These are phyloP conservation scores for Carabus problematicus DNA, from an alignment of 2,888 invertebrate species.

Conservation along the genomic window DNA sequence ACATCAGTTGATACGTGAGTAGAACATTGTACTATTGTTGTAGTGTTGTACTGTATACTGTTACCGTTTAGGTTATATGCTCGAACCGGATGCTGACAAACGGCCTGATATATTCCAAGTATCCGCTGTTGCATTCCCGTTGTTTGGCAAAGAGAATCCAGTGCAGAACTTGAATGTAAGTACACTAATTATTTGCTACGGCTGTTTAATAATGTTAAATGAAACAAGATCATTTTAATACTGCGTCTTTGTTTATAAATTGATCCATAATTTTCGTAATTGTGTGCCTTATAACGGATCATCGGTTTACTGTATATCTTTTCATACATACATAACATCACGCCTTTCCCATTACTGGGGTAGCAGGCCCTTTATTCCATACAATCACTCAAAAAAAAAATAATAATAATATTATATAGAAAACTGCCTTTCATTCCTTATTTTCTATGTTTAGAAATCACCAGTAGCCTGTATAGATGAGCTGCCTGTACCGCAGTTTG, in stretches of 20 bases:
- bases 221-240: not conserved
- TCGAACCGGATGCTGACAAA: slow-evolving; percentile 81
- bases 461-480: slow-evolving; percentile 70
- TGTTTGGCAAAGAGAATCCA: slow-evolving; percentile 76
- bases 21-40: no score
- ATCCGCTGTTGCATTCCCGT: slow-evolving; percentile 73
- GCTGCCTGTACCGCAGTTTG: slow-evolving; percentile 71
- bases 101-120: slow-evolving; percentile 90
- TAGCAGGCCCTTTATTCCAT: no score
- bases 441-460: slow-evolving; percentile 65
- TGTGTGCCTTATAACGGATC: no score
- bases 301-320: no score
- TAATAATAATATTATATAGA: no score
- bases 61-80: slow-evolving; percentile 70
- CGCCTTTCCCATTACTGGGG: no score
- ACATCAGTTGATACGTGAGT: slow-evolving; percentile 76
- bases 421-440: no score
- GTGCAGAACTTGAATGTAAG: slow-evolving; percentile 81
- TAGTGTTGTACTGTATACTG: slow-evolving; percentile 28
- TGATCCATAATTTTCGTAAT: no score
- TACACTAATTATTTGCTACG: slow-evolving; percentile 47
- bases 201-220: not conserved
- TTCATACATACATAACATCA: no score
- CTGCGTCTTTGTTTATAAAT: no score
- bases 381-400: no score